phyloP scores from a whole-genome alignment of 2,888 invertebrate genomes.

The Bombyx huttoni region DNA sequence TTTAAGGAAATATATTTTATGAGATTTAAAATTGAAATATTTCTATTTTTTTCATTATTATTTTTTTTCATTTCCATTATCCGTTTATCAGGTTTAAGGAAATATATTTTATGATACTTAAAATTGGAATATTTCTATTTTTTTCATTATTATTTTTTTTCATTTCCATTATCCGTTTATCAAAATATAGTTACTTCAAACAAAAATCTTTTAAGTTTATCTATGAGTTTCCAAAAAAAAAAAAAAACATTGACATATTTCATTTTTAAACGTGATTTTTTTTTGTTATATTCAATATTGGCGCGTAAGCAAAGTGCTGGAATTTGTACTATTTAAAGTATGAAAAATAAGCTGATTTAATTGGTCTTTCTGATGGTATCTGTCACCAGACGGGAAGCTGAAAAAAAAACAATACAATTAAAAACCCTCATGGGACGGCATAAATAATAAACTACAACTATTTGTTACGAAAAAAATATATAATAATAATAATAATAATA shows the following conservation, averaged over 20 bases:
- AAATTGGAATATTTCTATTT: not conserved
- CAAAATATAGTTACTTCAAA: not conserved
- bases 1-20: too few species aligned
- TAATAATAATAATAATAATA: too few species aligned
- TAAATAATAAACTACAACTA: too few species aligned
- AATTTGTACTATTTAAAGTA: not conserved
- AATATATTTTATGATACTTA: too few species aligned
- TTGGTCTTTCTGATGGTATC: conserved; percentile 47
- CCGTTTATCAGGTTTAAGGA: too few species aligned
- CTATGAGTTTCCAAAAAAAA: not conserved
- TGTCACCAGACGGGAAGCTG: conserved; percentile 49
- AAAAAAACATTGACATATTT: too few species aligned
- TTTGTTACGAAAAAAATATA: too few species aligned
- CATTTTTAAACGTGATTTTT: not conserved
- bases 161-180: not conserved
- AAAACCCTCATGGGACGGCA: not conserved
- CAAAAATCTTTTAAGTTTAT: not conserved
- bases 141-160: too few species aligned
- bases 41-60: not conserved
- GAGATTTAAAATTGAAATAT: not conserved
- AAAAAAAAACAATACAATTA: conserved; percentile 19
- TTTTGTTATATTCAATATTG: not conserved
- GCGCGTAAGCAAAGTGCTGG: not conserved
- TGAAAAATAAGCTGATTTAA: conserved; percentile 19
- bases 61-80: too few species aligned